Evolutionary conservation across 1,140 invertebrate genomes (phyloP).

Genomic region (Lordiphosa clarofinis): DNA sequence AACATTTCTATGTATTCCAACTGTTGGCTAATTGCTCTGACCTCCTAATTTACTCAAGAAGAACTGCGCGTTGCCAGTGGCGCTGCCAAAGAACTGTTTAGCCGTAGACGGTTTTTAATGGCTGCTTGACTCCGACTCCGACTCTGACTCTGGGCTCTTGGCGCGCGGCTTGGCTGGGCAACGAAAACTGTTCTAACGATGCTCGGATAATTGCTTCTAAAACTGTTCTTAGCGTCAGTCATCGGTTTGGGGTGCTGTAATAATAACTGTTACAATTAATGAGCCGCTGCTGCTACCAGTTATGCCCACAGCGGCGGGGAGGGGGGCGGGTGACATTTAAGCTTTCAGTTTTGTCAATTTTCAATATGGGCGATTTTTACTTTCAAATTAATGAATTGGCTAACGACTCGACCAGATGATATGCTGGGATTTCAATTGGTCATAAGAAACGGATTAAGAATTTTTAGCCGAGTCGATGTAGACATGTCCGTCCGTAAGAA

Average conservation of each 20-base stretch:
- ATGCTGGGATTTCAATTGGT: too few relatives aligned
- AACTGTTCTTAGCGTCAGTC: slow-evolving; percentile 27
- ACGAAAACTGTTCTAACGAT: slow-evolving; percentile 76
- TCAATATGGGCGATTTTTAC: too few relatives aligned
- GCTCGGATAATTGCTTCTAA: slow-evolving; percentile 61
- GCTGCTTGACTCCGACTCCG: slow-evolving; percentile 36
- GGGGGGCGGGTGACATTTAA: too few relatives aligned
- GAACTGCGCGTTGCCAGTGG: slow-evolving; percentile 42
- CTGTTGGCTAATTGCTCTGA: slow-evolving; percentile 79
- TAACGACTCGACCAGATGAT: too few relatives aligned
- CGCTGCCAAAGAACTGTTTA: slow-evolving; percentile 13
- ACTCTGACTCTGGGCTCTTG: slow-evolving; percentile 15
- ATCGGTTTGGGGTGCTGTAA: slow-evolving; percentile 53
- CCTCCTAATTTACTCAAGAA: slow-evolving; percentile 79
- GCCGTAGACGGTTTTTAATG: slow-evolving; percentile 45
- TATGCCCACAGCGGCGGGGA: too few relatives aligned
- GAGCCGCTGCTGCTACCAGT: slow-evolving; percentile 26
- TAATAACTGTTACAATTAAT: slow-evolving; percentile 74
- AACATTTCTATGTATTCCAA: slow-evolving; percentile 66
- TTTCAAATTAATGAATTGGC: too few relatives aligned
- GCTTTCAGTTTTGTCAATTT: too few relatives aligned
- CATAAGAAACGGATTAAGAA: too few relatives aligned
- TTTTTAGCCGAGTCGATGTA: too few relatives aligned
- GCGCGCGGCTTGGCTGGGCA: slow-evolving; percentile 29
- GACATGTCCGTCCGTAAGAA: too few relatives aligned